These are phyloP conservation scores for Pollenia angustigena DNA, from an alignment of 2,888 invertebrate species.

Conservation along the genomic window DNA sequence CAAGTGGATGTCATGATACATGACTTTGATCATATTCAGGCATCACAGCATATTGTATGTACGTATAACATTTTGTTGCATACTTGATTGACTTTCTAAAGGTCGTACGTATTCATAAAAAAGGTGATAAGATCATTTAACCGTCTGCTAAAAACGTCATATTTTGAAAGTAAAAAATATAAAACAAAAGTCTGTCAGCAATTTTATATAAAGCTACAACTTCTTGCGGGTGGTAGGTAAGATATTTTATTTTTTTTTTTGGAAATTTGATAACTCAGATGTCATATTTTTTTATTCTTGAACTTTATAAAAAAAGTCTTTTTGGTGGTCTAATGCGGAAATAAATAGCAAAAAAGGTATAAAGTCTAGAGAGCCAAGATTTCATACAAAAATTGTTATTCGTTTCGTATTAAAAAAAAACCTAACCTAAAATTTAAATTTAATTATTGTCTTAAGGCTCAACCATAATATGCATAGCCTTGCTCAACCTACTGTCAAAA, in stretches of 20 bases:
- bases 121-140: slow-evolving; percentile 58
- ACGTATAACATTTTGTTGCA: slow-evolving; percentile 33
- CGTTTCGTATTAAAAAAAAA: no score
- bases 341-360: slow-evolving; percentile 9
- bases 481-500: no score
- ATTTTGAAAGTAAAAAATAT: slow-evolving; percentile 11
- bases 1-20: slow-evolving; percentile 44
- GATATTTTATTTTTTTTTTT: slow-evolving; percentile 12
- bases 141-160: slow-evolving; percentile 58
- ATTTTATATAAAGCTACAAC: background rate
- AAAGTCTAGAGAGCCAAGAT: background rate
- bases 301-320: background rate
- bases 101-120: slow-evolving; percentile 47
- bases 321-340: slow-evolving; percentile 56
- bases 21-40: slow-evolving; percentile 35
- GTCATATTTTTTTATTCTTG: slow-evolving; percentile 7
- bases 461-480: no score
- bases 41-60: slow-evolving; percentile 4
- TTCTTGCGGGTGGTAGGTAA: slow-evolving; percentile 60
- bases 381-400: no score
- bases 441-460: no score
- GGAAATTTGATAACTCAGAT: slow-evolving; percentile 57
- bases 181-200: background rate
- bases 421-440: no score
- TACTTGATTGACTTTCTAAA: slow-evolving; percentile 41